Conservation (phyloP, 2,113 vertebrate genomes). For the Parus major region DNA sequence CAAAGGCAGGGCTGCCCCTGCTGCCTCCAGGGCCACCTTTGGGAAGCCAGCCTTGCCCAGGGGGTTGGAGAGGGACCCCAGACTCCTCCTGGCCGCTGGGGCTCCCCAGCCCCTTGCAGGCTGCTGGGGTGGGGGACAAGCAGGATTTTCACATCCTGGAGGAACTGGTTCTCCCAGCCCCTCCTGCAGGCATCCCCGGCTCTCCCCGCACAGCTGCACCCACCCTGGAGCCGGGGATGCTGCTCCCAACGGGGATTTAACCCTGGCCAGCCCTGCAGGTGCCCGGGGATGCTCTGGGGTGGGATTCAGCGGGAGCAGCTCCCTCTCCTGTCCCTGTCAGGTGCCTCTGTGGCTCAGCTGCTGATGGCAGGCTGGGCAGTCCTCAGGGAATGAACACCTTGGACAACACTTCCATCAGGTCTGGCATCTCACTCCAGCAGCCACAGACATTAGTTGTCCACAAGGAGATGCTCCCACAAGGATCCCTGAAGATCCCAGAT, state of each 20-base stretch:
- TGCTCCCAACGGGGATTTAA: neutral
- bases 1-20: neutral
- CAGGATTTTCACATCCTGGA: neutral
- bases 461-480: neutral
- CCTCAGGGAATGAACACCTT: neutral
- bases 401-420: neutral
- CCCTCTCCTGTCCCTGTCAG: neutral
- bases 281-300: neutral
- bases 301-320: neutral
- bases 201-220: neutral
- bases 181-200: neutral
- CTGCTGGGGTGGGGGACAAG: neutral
- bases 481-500: neutral
- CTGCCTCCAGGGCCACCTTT: neutral
- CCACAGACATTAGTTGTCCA: neutral
- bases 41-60: neutral
- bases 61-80: neutral
- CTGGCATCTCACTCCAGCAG: accelerated
- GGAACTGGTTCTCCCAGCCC: neutral
- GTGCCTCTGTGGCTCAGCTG: neutral
- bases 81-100: neutral
- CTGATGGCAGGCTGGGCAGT: neutral
- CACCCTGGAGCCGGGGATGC: neutral
- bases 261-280: neutral
- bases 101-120: neutral